A percentile compares a stretch with the other conserved stretches of the same genome.
phyloP scores from a whole-genome alignment of 2,113 vertebrate genomes.

The Oreotrochilus melanogaster region DNA sequence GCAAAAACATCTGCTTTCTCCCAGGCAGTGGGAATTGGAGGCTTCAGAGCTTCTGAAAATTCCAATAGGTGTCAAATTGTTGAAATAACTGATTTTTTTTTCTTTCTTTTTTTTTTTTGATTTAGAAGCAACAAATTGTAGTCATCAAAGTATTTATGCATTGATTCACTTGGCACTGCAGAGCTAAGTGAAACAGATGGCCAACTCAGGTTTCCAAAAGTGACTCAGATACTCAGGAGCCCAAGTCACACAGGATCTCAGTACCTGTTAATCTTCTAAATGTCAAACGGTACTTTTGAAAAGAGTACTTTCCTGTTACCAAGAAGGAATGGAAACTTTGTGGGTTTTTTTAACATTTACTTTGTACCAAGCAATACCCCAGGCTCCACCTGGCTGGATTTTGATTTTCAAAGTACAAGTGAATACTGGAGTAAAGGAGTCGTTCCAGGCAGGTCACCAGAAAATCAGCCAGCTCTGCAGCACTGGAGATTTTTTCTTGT shows the following conservation, averaged over 20 bases:
- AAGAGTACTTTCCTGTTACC: constrained; percentile 50
- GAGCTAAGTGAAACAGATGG: constrained; percentile 59
- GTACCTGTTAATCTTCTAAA: constrained; percentile 60
- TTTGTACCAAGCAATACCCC: neutral
- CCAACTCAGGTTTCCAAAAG: constrained; percentile 55
- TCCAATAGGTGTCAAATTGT: constrained; percentile 28
- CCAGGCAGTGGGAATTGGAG: constrained; percentile 2
- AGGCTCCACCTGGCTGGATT: constrained; percentile 7
- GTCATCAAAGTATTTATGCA: constrained; percentile 33
- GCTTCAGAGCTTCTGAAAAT: constrained; percentile 17
- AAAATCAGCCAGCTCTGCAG: neutral
- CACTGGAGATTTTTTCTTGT: neutral
- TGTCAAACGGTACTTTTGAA: constrained; percentile 57
- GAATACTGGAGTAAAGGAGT: neutral
- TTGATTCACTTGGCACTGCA: constrained; percentile 22
- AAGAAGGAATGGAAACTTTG: neutral
- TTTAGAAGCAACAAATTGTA: neutral
- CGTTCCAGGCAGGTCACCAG: neutral
- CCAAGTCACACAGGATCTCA: constrained; percentile 52
- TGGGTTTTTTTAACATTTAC: constrained; percentile 23
- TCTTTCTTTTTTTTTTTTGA: constrained; percentile 33
- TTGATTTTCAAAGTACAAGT: neutral
- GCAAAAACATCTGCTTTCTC: constrained; percentile 39
- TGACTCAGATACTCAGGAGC: constrained; percentile 55
- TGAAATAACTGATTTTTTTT: constrained; percentile 1